A percentile compares a stretch with the other conserved stretches of the same genome.
Evolutionary conservation across 1,140 invertebrate genomes (phyloP).

Genomic region (Limonius californicus): DNA sequence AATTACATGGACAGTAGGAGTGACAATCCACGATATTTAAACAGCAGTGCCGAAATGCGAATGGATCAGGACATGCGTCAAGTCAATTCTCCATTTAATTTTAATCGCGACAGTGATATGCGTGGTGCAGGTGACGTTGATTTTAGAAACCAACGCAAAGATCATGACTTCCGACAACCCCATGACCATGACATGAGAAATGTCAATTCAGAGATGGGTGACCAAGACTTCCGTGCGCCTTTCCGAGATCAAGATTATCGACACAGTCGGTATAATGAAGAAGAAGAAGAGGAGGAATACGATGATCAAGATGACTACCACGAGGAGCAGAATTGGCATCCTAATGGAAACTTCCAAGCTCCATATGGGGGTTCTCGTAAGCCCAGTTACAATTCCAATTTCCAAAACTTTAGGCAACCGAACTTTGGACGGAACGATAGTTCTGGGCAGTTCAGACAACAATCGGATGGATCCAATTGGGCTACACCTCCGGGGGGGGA

Average conservation of each 20-base stretch:
- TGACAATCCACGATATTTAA: slow-evolving; percentile 1
- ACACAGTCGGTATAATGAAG: slow-evolving; percentile 20
- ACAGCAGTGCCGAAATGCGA: neutral
- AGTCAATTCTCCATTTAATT: neutral
- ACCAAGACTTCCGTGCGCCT: slow-evolving; percentile 17
- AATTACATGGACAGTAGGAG: neutral
- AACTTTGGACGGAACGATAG: slow-evolving; percentile 2
- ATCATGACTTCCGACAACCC: slow-evolving; percentile 31
- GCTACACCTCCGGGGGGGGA: neutral
- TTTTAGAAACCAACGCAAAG: slow-evolving; percentile 21
- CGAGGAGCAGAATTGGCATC: slow-evolving; percentile 29
- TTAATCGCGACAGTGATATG: slow-evolving; percentile 31
- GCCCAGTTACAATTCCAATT: slow-evolving; percentile 18
- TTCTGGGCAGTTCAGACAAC: neutral
- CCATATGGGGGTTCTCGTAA: neutral
- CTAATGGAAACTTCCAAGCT: slow-evolving; percentile 20
- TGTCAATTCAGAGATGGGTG: slow-evolving; percentile 9
- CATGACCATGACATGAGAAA: slow-evolving; percentile 36
- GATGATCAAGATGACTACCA: slow-evolving; percentile 25
- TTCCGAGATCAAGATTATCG: slow-evolving; percentile 21
- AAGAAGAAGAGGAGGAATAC: slow-evolving; percentile 18
- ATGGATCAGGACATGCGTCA: slow-evolving; percentile 32
- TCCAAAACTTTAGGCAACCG: neutral
- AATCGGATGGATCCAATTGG: neutral
- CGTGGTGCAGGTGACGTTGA: slow-evolving; percentile 26